Evolutionary conservation across 2,113 vertebrate species (phyloP).

Genomic region (Pterocles gutturalis): DNA sequence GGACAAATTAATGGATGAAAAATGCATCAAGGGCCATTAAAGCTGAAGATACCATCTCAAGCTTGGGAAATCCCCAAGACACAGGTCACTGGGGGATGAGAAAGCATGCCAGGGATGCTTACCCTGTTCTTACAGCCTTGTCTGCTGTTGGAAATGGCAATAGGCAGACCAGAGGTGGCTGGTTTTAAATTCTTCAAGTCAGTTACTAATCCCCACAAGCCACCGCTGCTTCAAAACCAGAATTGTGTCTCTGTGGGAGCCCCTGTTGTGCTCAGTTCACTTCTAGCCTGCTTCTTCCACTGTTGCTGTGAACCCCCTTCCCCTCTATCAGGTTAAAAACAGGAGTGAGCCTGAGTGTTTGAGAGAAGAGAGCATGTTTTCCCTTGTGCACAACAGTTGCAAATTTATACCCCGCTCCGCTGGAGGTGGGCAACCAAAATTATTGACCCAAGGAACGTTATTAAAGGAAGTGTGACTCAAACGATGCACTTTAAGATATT

Average conservation of each 20-base stretch:
- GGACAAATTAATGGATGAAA: neutral
- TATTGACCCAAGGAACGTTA: neutral
- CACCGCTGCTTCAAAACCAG: neutral
- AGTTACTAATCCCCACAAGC: neutral
- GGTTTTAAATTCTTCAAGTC: neutral
- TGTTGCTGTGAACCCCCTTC: neutral
- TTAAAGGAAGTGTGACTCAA: neutral
- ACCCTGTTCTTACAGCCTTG: neutral
- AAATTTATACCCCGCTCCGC: neutral
- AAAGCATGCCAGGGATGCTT: neutral
- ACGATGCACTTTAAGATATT: rapidly evolving
- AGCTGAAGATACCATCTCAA: neutral
- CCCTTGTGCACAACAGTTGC: too few species aligned
- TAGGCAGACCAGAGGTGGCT: neutral
- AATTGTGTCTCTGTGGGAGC: neutral
- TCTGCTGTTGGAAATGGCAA: neutral
- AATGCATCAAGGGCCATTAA: slow-evolving; percentile 5
- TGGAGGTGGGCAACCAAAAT: neutral
- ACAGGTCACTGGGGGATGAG: neutral
- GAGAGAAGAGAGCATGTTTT: neutral
- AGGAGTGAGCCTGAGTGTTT: neutral
- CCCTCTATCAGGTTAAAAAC: neutral
- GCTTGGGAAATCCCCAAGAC: neutral
- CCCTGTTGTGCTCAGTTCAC: neutral
- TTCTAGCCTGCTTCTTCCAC: neutral